These are phyloP conservation scores for Eretmochelys imbricata DNA, from an alignment of 2,113 vertebrate genomes.

Conservation along the genomic window DNA sequence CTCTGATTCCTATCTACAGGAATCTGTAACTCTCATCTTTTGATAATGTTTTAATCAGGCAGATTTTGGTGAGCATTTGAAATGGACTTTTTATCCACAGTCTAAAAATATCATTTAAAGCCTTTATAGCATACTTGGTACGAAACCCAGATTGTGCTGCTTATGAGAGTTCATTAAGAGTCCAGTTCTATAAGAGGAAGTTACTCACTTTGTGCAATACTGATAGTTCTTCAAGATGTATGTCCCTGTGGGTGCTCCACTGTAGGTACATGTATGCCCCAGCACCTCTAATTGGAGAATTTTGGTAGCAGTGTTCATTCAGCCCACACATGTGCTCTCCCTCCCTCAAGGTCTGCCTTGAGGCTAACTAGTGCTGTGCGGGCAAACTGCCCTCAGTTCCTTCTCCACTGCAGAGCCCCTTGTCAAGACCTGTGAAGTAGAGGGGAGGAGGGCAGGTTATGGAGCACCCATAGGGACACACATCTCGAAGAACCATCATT, in stretches of 20 bases:
- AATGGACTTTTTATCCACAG: constrained; percentile 65
- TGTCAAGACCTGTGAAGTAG: not conserved
- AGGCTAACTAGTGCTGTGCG: too few relatives aligned
- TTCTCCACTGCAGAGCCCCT: not conserved
- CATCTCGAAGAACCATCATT: not conserved
- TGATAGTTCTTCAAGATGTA: not conserved
- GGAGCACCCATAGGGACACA: not conserved
- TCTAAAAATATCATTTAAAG: constrained; percentile 67
- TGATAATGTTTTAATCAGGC: not conserved
- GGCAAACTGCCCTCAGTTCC: not conserved
- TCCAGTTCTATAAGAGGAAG: constrained; percentile 4
- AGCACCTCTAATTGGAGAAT: not conserved
- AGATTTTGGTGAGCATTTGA: not conserved
- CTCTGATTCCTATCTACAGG: constrained; percentile 26
- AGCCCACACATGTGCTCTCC: not conserved
- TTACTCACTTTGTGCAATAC: not conserved
- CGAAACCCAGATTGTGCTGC: constrained; percentile 34
- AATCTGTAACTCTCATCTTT: not conserved
- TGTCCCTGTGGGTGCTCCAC: too few relatives aligned
- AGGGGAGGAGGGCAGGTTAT: not conserved
- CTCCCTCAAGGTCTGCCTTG: not conserved
- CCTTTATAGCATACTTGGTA: constrained; percentile 41
- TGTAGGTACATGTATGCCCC: not conserved
- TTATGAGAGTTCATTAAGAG: constrained; percentile 37
- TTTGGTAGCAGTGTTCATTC: not conserved